These are phyloP conservation scores for Thalassophryne amazonica DNA, from an alignment of 2,797 vertebrate species.

Conservation along the genomic window DNA sequence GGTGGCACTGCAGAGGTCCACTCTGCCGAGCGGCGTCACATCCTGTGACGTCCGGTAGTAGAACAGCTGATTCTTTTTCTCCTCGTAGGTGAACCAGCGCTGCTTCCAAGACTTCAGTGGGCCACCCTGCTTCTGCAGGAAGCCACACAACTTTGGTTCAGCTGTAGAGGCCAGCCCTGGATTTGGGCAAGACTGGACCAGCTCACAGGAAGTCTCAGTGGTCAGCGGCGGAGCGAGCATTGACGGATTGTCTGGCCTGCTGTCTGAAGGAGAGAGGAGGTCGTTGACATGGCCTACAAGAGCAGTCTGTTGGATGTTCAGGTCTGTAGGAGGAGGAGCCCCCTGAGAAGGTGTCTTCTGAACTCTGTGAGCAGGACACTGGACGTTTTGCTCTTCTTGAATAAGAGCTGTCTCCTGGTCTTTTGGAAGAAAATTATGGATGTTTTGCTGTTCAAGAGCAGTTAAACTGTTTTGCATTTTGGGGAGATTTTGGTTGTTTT, in stretches of 20 bases:
- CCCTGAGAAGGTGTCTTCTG: no score
- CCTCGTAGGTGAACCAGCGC: conserved; percentile 91
- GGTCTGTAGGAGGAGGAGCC: neutral
- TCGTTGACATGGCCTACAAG: no score
- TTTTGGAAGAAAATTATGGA: no score
- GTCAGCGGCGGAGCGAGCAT: conserved; percentile 10
- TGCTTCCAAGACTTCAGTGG: conserved; percentile 90
- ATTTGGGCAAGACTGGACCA: neutral
- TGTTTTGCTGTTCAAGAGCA: no score
- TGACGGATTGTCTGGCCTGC: neutral
- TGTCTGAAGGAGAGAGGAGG: neutral
- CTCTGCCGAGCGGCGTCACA: conserved; percentile 82
- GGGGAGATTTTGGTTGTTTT: no score
- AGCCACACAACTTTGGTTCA: conserved; percentile 85
- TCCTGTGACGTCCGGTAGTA: conserved; percentile 91
- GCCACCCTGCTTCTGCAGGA: conserved; percentile 87
- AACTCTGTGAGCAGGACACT: no score
- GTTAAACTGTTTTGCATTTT: no score
- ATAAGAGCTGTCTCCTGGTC: no score
- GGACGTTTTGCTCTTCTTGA: no score
- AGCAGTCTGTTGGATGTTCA: neutral
- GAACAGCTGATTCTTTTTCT: conserved; percentile 84
- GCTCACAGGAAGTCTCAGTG: conserved; percentile 16
- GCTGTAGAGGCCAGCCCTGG: neutral
- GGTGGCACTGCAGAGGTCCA: conserved; percentile 80